phyloP scores from a whole-genome alignment of 2,888 invertebrate species.

The Eristalis tenax region DNA sequence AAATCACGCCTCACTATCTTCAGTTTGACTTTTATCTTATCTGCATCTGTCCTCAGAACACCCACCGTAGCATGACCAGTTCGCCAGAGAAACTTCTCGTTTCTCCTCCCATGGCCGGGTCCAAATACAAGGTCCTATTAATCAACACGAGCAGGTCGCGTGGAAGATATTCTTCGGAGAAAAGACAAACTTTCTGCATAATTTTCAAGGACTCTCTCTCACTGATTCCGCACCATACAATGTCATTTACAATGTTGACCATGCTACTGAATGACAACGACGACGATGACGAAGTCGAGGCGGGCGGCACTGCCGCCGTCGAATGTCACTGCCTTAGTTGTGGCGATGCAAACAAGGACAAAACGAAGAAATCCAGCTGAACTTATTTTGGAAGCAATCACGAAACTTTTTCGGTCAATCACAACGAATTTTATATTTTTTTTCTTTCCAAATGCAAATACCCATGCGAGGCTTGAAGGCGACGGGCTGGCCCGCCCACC shows the following conservation, averaged over 20 bases:
- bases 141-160: slow-evolving; percentile 50
- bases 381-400: slow-evolving; percentile 68
- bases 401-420: slow-evolving; percentile 70
- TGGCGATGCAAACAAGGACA: slow-evolving; percentile 16
- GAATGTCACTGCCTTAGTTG: slow-evolving; percentile 27
- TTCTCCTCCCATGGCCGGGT: background rate
- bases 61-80: slow-evolving; percentile 19
- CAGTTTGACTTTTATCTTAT: slow-evolving; percentile 28
- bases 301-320: background rate
- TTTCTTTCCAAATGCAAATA: slow-evolving; percentile 60
- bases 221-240: slow-evolving; percentile 4
- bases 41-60: slow-evolving; percentile 3
- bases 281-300: background rate
- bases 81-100: slow-evolving; percentile 14
- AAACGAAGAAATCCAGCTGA: slow-evolving; percentile 16
- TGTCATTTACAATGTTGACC: slow-evolving; percentile 59
- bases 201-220: slow-evolving; percentile 57
- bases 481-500: background rate
- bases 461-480: slow-evolving; percentile 6
- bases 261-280: slow-evolving; percentile 31
- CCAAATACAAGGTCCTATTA: slow-evolving; percentile 50
- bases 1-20: slow-evolving; percentile 15
- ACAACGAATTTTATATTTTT: slow-evolving; percentile 54
- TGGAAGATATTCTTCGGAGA: background rate
- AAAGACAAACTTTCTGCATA: slow-evolving; percentile 54